Evolutionary conservation across 2,888 invertebrate genomes (phyloP).

Genomic region (Eupithecia abbreviata): DNA sequence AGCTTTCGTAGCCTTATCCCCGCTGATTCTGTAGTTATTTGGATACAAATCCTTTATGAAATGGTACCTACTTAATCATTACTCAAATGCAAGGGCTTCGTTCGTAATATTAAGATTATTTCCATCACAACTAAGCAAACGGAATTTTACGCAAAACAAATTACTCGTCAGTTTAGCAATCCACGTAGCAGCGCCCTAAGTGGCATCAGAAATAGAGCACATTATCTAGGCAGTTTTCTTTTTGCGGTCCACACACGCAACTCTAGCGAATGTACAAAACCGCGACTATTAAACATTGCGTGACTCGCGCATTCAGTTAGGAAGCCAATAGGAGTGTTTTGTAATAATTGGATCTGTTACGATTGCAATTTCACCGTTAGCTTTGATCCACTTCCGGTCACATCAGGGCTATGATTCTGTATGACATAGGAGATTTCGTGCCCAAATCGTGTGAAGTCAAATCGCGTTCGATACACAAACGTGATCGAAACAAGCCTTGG

Average conservation of each 20-base stretch:
- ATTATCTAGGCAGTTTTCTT: conserved; percentile 23
- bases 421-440: too few species aligned
- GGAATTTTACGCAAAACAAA: background rate
- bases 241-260: conserved; percentile 40
- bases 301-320: conserved; percentile 33
- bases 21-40: background rate
- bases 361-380: conserved; percentile 18
- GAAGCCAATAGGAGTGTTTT: conserved; percentile 31
- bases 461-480: too few species aligned
- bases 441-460: too few species aligned
- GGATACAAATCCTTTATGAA: background rate
- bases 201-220: conserved; percentile 27
- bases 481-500: too few species aligned
- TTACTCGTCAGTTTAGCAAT: background rate
- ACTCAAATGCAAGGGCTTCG: background rate
- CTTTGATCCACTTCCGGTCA: background rate
- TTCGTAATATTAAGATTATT: background rate
- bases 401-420: too few species aligned
- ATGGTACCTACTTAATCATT: background rate
- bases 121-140: background rate
- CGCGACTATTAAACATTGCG: conserved; percentile 35
- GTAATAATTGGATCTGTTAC: conserved; percentile 26
- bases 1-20: background rate
- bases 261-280: conserved; percentile 26
- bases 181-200: conserved; percentile 15